Base-by-base conservation (phyloP, 2,113 vertebrate species). In the Cynopterus brachyotis region DNA sequence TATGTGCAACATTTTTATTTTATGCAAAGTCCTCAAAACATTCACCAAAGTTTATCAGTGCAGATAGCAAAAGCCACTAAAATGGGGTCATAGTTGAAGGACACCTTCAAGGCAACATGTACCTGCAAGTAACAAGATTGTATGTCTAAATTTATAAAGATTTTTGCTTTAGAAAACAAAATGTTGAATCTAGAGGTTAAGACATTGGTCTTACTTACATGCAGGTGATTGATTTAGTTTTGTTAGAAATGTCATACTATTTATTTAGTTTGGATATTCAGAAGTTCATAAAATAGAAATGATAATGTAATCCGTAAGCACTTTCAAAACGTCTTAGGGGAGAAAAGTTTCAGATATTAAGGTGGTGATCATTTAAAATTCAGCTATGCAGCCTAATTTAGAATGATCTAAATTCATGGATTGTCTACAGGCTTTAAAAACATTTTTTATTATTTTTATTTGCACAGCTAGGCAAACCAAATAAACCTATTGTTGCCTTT, bases 381-480 rank as follows among this genome's bases (percentile, higher is more conserved):
- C 35, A 85, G 32, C 69, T 81, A 67, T 13, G 6, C 12, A 94
- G 9, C 15, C 72, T 72, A 76, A 59, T 96, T 95, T 91, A 47
- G 32, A 60, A 26, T 94, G 72, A 16, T 73, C 67, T 92, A 85
- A 97, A 84, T 90, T 96, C 32, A 86, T 70, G n/a, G 35, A 47
- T 89, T 59, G 45, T 85, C 13, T 81, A 76, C 0, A 47, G 40
- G 32, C 42, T 95, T 96, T 95, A 88, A 95, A 88, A 83, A 84
- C 20, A 83, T 16, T 95, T 95, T 94, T 93, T 89, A 93, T 95
- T 95, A 75, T 87, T 95, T 95, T 96, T 87, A 47, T 84, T 73
- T 96, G 62, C 42, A 69, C 26, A 92, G 32, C 69, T 70, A 82
- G 42, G 69, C 67, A 94, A 95, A 94, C 12, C 37, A 86, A 95